A percentile compares a stretch with the other conserved stretches of the same genome.
These are phyloP conservation scores for Drosophila ironensis DNA, from an alignment of 1,140 invertebrate genomes.

Conservation along the genomic window DNA sequence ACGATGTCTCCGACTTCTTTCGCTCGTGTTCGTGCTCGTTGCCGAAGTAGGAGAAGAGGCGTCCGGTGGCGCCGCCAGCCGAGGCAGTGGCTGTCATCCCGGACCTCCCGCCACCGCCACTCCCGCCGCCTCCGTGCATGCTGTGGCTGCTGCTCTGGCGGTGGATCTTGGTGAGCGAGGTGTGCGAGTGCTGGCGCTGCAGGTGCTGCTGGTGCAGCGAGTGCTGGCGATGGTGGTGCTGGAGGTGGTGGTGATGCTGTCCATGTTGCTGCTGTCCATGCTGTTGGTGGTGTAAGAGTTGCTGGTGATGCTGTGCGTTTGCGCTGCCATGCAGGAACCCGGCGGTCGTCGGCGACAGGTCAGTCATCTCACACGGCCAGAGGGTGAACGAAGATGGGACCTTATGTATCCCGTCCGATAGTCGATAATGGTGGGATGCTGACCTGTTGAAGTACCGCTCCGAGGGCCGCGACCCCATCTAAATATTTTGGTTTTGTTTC, in stretches of 20 bases:
- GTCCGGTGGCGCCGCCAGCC: constrained; percentile 43
- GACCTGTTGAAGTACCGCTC: constrained; percentile 82
- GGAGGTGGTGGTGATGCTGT: constrained; percentile 44
- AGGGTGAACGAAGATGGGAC: constrained; percentile 93
- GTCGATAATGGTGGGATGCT: constrained; percentile 84
- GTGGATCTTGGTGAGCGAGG: constrained; percentile 67
- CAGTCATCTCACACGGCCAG: constrained; percentile 83
- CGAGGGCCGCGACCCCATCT: constrained; percentile 82
- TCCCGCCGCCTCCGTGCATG: constrained; percentile 45
- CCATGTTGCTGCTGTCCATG: constrained; percentile 45
- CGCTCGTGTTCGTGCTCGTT: constrained; percentile 76
- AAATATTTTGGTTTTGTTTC: constrained; percentile 15
- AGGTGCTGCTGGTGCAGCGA: constrained; percentile 49
- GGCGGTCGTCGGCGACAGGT: constrained; percentile 79
- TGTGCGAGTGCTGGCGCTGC: constrained; percentile 74
- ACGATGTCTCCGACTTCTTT: constrained; percentile 79
- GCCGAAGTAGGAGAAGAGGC: constrained; percentile 78
- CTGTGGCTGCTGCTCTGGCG: constrained; percentile 71
- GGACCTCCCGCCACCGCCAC: constrained; percentile 38
- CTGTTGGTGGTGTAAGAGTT: constrained; percentile 64
- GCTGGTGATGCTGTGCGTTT: constrained; percentile 67
- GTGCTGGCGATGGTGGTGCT: constrained; percentile 51
- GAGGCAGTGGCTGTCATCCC: not conserved
- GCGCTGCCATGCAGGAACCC: constrained; percentile 70
- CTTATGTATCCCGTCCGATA: constrained; percentile 95